These are phyloP conservation scores for Aurelia sp. DNA, from an alignment of 30 jellyfish, hydroid and myxozoan species.

Conservation along the genomic window DNA sequence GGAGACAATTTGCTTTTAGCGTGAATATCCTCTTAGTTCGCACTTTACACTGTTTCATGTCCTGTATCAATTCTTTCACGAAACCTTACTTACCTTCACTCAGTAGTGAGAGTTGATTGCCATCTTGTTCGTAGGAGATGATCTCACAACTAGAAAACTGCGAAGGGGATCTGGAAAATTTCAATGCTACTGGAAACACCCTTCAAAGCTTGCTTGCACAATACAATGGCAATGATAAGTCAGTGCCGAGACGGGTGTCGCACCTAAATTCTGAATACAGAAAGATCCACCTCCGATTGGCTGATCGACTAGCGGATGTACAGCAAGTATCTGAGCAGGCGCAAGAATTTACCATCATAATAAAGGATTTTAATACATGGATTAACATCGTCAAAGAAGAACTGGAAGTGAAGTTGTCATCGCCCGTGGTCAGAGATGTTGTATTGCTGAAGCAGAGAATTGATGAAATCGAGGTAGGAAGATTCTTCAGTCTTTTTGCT, in stretches of 20 bases:
- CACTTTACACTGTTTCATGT: too few species aligned
- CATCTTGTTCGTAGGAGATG: constrained; percentile 33
- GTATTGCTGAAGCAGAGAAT: constrained; percentile 44
- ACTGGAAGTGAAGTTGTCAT: constrained; percentile 29
- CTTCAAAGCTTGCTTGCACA: constrained; percentile 49
- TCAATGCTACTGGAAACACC: constrained; percentile 61
- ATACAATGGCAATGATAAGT: constrained; percentile 57
- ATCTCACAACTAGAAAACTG: constrained; percentile 35
- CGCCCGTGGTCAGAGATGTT: constrained; percentile 44
- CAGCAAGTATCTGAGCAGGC: constrained; percentile 83
- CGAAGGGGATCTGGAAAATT: constrained; percentile 65
- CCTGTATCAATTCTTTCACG: too few species aligned
- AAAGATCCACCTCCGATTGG: constrained; percentile 34
- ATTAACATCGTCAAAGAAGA: constrained; percentile 27
- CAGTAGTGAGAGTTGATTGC: too few species aligned
- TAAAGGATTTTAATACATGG: constrained; percentile 52
- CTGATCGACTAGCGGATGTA: constrained; percentile 67
- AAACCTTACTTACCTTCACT: too few species aligned
- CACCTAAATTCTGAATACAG: constrained; percentile 43
- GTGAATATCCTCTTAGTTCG: too few species aligned
- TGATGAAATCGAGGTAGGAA: constrained; percentile 54
- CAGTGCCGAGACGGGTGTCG: constrained; percentile 21
- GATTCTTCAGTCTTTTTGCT: too few species aligned
- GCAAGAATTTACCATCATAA: constrained; percentile 41
- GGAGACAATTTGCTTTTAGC: too few species aligned